Percentiles rank a stretch among this genome's conserved stretches.
Conservation (phyloP, 2,888 invertebrate species). For the Elmis aenea region DNA sequence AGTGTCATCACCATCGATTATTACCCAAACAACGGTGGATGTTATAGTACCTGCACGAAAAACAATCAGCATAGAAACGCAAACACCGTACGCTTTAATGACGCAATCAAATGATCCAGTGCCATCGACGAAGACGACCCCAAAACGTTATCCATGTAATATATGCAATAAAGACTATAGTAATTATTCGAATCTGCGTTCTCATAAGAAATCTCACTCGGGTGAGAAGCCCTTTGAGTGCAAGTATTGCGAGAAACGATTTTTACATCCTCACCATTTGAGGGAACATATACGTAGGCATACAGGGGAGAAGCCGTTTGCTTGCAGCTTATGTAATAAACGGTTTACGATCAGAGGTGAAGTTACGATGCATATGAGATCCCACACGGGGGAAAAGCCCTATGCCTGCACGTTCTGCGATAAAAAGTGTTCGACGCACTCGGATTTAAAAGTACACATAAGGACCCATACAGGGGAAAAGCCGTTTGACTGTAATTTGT, state of each 20-base stretch:
- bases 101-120: constrained; percentile 18
- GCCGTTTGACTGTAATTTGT: constrained; percentile 36
- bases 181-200: constrained; percentile 41
- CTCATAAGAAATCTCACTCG: constrained; percentile 43
- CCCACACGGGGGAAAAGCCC: constrained; percentile 53
- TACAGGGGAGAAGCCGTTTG: constrained; percentile 43
- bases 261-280: constrained; percentile 43
- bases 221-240: constrained; percentile 45
- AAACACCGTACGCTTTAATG: constrained; percentile 19
- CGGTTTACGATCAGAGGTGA: constrained; percentile 37
- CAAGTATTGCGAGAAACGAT: constrained; percentile 43
- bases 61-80: constrained; percentile 14
- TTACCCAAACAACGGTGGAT: constrained; percentile 1
- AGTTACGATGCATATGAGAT: constrained; percentile 40
- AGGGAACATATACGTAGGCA: constrained; percentile 41
- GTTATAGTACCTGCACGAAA: constrained; percentile 6
- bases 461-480: constrained; percentile 33
- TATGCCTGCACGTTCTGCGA: constrained; percentile 54
- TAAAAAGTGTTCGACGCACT: constrained; percentile 52
- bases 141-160: constrained; percentile 27
- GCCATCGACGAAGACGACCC: constrained; percentile 9
- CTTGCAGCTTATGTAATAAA: constrained; percentile 40
- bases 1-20: constrained; percentile 9
- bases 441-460: constrained; percentile 29
- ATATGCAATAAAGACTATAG: constrained; percentile 40